Percentiles rank a stretch among this genome's conserved stretches.
These are phyloP conservation scores for Synanthedon vespiformis DNA, from an alignment of 2,888 invertebrate species.

Conservation along the genomic window DNA sequence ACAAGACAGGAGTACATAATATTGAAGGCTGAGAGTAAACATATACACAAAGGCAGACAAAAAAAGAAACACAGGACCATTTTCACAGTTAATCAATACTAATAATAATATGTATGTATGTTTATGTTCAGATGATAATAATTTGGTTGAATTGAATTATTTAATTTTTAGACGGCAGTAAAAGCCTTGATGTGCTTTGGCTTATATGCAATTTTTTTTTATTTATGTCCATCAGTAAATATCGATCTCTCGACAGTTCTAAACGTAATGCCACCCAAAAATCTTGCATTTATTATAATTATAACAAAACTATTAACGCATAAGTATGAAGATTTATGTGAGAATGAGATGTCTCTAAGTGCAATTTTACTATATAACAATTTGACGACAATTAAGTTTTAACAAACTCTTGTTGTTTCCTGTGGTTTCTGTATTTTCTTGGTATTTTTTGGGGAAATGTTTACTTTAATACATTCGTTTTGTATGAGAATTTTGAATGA, in stretches of 20 bases:
- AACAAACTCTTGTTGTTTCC: conserved; percentile 21
- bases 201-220: too few relatives aligned
- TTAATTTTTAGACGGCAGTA: too few relatives aligned
- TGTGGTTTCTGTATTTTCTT: not conserved
- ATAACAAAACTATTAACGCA: conserved; percentile 34
- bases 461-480: not conserved
- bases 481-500: conserved; percentile 18
- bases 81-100: too few relatives aligned
- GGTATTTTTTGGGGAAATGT: not conserved
- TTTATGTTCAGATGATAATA: too few relatives aligned
- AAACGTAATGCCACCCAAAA: conserved; percentile 52
- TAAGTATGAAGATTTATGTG: conserved; percentile 37
- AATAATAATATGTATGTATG: too few relatives aligned
- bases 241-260: conserved; percentile 21
- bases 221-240: not conserved
- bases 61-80: too few relatives aligned
- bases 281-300: conserved; percentile 52
- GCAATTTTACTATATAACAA: conserved; percentile 46
- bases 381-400: not conserved
- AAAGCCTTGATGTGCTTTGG: too few relatives aligned
- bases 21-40: too few relatives aligned
- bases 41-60: too few relatives aligned
- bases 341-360: conserved; percentile 43
- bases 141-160: too few relatives aligned
- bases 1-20: too few relatives aligned